These are phyloP conservation scores for Pungitius pungitius DNA, from an alignment of 2,113 vertebrate species.

Conservation along the genomic window DNA sequence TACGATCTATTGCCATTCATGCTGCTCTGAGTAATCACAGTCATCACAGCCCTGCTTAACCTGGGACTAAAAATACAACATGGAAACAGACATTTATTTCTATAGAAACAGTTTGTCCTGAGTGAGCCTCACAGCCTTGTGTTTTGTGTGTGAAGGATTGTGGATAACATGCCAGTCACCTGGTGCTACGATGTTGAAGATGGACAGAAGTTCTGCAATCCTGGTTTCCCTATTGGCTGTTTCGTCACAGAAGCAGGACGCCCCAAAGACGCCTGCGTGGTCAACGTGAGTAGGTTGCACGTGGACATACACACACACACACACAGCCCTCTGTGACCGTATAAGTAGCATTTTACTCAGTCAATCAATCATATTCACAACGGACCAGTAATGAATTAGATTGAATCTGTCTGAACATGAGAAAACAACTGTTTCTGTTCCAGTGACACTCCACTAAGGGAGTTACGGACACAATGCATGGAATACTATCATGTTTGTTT, in stretches of 20 bases:
- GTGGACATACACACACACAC: neutral
- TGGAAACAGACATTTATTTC: no score
- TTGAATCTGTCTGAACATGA: neutral
- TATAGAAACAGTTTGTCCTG: no score
- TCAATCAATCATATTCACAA: neutral
- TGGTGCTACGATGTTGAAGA: slow-evolving; percentile 97
- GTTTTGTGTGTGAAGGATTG: slow-evolving; percentile 83
- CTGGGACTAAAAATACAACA: no score
- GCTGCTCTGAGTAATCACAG: neutral
- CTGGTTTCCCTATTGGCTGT: slow-evolving; percentile 94
- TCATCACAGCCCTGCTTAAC: no score
- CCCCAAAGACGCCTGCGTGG: slow-evolving; percentile 92
- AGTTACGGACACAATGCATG: neutral
- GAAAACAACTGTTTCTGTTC: neutral
- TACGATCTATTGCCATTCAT: neutral
- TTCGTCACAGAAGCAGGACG: slow-evolving; percentile 88
- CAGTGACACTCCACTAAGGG: neutral
- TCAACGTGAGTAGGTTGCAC: slow-evolving; percentile 83
- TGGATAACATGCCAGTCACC: slow-evolving; percentile 96
- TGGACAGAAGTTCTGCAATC: slow-evolving; percentile 92
- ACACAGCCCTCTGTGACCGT: neutral
- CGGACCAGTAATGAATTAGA: neutral
- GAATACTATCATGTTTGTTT: neutral
- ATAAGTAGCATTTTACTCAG: no score
- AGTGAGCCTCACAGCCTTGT: neutral